A percentile compares a stretch with the other conserved stretches of the same genome.
Evolutionary conservation across 2,888 invertebrate genomes (phyloP).

Genomic region (Drosophila setosimentum): DNA sequence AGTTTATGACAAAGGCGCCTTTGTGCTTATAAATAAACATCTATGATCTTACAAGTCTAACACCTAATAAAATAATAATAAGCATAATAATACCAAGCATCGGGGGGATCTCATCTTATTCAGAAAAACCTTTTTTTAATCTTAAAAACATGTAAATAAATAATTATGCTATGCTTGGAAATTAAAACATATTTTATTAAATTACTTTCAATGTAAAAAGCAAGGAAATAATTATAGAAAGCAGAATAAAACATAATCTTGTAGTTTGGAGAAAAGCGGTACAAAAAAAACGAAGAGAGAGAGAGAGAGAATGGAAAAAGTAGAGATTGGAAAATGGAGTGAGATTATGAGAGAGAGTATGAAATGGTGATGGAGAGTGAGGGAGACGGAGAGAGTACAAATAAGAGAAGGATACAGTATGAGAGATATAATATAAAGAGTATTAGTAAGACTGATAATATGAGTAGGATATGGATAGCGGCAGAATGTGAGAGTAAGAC

Average conservation of each 20-base stretch:
- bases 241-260: neutral
- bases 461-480: neutral
- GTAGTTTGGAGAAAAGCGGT: too few relatives aligned
- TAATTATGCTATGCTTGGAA: neutral
- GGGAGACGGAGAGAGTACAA: neutral
- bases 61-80: conserved; percentile 6
- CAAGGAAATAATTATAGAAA: neutral
- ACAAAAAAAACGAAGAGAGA: neutral
- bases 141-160: neutral
- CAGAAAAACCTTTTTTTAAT: neutral
- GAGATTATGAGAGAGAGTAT: too few relatives aligned
- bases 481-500: neutral
- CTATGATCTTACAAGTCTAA: conserved; percentile 8
- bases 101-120: neutral
- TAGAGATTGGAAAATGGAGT: too few relatives aligned
- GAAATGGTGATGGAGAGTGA: too few relatives aligned
- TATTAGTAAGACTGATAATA: neutral
- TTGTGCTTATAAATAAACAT: conserved; percentile 4
- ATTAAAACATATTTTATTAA: neutral
- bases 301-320: too few relatives aligned
- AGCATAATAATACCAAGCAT: neutral
- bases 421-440: neutral
- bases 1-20: conserved; percentile 33
- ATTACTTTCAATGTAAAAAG: neutral
- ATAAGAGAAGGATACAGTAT: neutral